A percentile compares a stretch with the other conserved stretches of the same genome.
Evolutionary conservation across 1,140 invertebrate species (phyloP).

Genomic region (Pachypsylla venusta): DNA sequence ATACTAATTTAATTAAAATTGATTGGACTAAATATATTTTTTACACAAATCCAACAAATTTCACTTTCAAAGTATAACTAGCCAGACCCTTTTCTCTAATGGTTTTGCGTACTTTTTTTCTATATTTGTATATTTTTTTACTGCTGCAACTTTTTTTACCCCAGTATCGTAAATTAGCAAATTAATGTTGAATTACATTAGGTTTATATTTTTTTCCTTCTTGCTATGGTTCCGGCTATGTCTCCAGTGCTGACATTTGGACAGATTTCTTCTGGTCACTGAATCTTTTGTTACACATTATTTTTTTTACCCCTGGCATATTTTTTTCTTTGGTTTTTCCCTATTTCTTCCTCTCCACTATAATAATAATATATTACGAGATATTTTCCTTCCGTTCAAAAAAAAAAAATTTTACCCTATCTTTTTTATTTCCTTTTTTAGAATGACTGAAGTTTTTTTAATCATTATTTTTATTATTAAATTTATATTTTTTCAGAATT

Average conservation of each 20-base stretch:
- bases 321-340: background rate
- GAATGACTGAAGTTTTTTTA: conserved; percentile 2
- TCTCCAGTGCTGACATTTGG: conserved; percentile 3
- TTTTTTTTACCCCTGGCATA: background rate
- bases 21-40: no score
- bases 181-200: conserved; percentile 10
- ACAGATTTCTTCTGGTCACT: conserved; percentile 7
- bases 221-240: background rate
- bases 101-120: background rate
- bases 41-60: no score
- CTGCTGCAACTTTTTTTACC: conserved; percentile 8
- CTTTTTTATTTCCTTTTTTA: conserved; percentile 1
- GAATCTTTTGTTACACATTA: conserved; percentile 8
- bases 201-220: background rate
- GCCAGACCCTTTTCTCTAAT: no score
- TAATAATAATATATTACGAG: conserved; percentile 10
- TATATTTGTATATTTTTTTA: background rate
- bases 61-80: no score
- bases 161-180: conserved; percentile 8
- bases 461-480: conserved; percentile 7
- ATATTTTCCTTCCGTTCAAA: conserved; percentile 7
- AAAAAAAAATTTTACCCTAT: conserved; percentile 10
- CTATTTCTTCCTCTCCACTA: background rate
- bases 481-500: no score
- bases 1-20: no score